These are phyloP conservation scores for Plotosus lineatus DNA, from an alignment of 2,113 vertebrate genomes.

Conservation along the genomic window DNA sequence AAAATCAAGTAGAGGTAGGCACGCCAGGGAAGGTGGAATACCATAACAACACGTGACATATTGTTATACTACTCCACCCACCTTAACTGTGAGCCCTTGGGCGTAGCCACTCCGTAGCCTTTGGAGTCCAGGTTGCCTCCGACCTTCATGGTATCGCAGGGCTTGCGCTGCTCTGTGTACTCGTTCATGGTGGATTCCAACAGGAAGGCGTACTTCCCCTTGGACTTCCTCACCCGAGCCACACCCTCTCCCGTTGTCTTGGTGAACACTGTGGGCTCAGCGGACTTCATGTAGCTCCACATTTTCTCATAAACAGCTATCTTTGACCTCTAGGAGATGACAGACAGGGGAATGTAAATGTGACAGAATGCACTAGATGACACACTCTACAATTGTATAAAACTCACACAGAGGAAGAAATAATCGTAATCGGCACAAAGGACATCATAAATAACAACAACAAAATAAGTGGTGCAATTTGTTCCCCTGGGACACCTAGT, in stretches of 20 bases:
- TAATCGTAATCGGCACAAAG: too few relatives aligned
- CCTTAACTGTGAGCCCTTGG: slow-evolving; percentile 99
- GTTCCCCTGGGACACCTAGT: too few relatives aligned
- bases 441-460: too few relatives aligned
- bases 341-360: slow-evolving; percentile 37
- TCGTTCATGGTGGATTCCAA: slow-evolving; percentile 99
- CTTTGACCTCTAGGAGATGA: slow-evolving; percentile 87
- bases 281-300: slow-evolving; percentile 99
- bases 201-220: slow-evolving; percentile 99
- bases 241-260: slow-evolving; percentile 96
- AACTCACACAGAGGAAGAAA: background rate
- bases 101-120: slow-evolving; percentile 98
- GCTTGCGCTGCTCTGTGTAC: slow-evolving; percentile 98
- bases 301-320: slow-evolving; percentile 99
- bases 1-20: slow-evolving; percentile 71
- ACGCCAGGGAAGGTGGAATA: slow-evolving; percentile 99
- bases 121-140: slow-evolving; percentile 99
- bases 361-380: too few relatives aligned
- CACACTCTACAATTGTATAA: background rate
- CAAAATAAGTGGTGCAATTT: background rate
- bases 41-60: slow-evolving; percentile 99
- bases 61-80: slow-evolving; percentile 99
- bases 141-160: slow-evolving; percentile 99
- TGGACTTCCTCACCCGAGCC: slow-evolving; percentile 95
- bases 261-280: slow-evolving; percentile 97